Evolutionary conservation across 2,113 vertebrate species (phyloP).

Genomic region (Rhea pennata): DNA sequence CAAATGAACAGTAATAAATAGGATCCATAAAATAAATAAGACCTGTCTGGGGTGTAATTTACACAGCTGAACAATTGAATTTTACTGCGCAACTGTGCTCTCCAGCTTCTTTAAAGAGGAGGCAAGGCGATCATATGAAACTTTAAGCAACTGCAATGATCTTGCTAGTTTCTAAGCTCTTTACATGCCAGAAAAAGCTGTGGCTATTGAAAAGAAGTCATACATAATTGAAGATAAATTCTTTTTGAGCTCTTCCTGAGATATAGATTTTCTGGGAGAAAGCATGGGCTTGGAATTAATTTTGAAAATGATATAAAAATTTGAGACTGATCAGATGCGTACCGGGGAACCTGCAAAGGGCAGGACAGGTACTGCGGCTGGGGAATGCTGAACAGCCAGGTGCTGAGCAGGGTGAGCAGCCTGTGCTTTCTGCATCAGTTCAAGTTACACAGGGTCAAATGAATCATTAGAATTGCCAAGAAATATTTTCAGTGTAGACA

Average conservation of each 20-base stretch:
- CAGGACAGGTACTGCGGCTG: neutral
- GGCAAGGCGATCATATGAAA: neutral
- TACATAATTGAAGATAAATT: neutral
- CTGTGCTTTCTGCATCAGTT: neutral
- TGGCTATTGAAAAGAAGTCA: neutral
- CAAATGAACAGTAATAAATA: conserved; percentile 70
- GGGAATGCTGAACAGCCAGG: neutral
- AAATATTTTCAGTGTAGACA: neutral
- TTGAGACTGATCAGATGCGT: neutral
- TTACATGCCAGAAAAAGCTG: neutral
- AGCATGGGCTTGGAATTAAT: neutral
- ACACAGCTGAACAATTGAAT: conserved; percentile 54
- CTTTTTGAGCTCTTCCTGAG: neutral
- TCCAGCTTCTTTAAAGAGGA: conserved; percentile 17
- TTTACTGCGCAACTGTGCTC: conserved; percentile 40
- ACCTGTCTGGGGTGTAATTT: conserved; percentile 63
- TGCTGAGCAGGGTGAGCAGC: neutral
- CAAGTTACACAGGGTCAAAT: neutral
- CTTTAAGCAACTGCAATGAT: neutral
- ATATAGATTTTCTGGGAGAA: neutral
- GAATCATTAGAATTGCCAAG: neutral
- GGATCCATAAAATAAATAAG: conserved; percentile 70
- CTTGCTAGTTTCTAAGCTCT: neutral
- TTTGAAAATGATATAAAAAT: neutral
- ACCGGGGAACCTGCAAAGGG: neutral